These are phyloP conservation scores for Erythrolamprus reginae DNA, from an alignment of 2,113 vertebrate species.

Conservation along the genomic window DNA sequence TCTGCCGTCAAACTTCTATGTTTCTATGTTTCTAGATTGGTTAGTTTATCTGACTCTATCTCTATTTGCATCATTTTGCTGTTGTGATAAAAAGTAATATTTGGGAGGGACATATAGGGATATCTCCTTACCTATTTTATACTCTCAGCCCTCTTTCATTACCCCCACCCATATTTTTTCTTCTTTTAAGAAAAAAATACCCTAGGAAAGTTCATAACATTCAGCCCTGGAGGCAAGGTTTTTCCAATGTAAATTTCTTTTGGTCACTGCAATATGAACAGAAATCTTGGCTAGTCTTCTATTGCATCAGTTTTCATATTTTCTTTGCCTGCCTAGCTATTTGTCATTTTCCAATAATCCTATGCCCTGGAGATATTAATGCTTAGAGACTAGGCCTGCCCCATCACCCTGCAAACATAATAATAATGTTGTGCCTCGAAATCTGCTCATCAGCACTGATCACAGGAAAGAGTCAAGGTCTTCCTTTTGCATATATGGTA, in stretches of 20 bases:
- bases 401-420: slow-evolving; percentile 41
- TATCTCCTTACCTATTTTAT: slow-evolving; percentile 38
- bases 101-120: slow-evolving; percentile 15
- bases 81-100: slow-evolving; percentile 21
- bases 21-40: no score
- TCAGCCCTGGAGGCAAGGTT: slow-evolving; percentile 56
- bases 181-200: slow-evolving; percentile 51
- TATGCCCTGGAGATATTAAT: slow-evolving; percentile 71
- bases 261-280: slow-evolving; percentile 51
- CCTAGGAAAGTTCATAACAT: slow-evolving; percentile 61
- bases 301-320: slow-evolving; percentile 66
- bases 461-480: slow-evolving; percentile 50
- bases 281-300: slow-evolving; percentile 54
- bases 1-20: no score
- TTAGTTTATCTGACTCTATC: neutral
- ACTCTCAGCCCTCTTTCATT: slow-evolving; percentile 23
- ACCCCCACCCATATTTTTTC: slow-evolving; percentile 14
- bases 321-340: slow-evolving; percentile 64
- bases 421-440: slow-evolving; percentile 53
- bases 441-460: slow-evolving; percentile 45
- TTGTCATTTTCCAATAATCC: slow-evolving; percentile 87
- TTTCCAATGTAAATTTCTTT: slow-evolving; percentile 68
- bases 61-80: neutral
- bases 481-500: slow-evolving; percentile 55
- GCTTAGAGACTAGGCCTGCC: slow-evolving; percentile 51